Evolutionary conservation across 2,888 invertebrate genomes (phyloP).

Genomic region (Thereva unica): DNA sequence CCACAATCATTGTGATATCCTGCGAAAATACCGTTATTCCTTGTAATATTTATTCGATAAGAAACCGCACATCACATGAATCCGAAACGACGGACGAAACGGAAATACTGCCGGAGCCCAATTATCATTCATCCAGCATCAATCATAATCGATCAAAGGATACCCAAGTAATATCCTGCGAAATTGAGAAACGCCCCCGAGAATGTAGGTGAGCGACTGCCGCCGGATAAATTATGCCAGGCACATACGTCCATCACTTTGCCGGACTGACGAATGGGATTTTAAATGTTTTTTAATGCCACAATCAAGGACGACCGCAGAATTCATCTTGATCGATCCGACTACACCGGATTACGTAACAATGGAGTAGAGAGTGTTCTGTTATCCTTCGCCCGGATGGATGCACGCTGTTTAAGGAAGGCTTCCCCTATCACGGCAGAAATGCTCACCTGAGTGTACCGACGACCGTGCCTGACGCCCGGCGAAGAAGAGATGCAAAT

Average conservation of each 20-base stretch:
- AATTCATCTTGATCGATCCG: slow-evolving; percentile 30
- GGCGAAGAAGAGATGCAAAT: too few species aligned
- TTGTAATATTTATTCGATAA: slow-evolving; percentile 28
- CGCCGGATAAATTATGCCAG: slow-evolving; percentile 21
- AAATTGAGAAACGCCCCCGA: slow-evolving; percentile 27
- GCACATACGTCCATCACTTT: slow-evolving; percentile 26
- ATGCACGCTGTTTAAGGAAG: too few species aligned
- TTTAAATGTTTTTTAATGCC: slow-evolving; percentile 43
- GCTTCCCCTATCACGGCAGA: too few species aligned
- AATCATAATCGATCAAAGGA: slow-evolving; percentile 42
- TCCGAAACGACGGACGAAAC: slow-evolving; percentile 9
- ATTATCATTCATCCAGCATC: slow-evolving; percentile 39
- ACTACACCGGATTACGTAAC: too few species aligned
- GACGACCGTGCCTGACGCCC: too few species aligned
- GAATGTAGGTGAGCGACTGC: slow-evolving; percentile 24
- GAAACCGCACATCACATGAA: slow-evolving; percentile 20
- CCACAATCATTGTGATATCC: slow-evolving; percentile 26
- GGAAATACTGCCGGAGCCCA: slow-evolving; percentile 4
- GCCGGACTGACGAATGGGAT: slow-evolving; percentile 39
- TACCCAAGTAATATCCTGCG: slow-evolving; percentile 23
- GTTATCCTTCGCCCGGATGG: too few species aligned
- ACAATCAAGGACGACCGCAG: slow-evolving; percentile 21
- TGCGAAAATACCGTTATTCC: slow-evolving; percentile 23
- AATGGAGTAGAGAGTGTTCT: too few species aligned
- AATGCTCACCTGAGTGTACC: too few species aligned